Evolutionary conservation across 2,888 invertebrate genomes (phyloP).

Genomic region (Urechis unicinctus): DNA sequence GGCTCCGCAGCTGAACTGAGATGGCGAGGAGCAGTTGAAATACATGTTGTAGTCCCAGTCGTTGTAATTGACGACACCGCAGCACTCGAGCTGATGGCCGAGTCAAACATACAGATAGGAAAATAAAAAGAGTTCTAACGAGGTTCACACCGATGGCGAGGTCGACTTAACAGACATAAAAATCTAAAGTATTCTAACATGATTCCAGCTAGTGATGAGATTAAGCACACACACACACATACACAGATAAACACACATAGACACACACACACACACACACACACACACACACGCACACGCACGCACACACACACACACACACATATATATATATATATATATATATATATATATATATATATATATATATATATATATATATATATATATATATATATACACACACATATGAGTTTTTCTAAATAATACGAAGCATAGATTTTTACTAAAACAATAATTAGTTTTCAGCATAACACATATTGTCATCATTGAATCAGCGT

Average conservation of each 20-base stretch:
- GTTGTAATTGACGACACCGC: slow-evolving; percentile 24
- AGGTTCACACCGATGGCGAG: neutral
- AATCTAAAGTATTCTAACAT: neutral
- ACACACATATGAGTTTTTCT: neutral
- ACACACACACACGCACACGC: slow-evolving; percentile 32
- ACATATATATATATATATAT: slow-evolving; percentile 3
- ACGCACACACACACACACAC: slow-evolving; percentile 4
- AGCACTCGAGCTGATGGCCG: slow-evolving; percentile 23
- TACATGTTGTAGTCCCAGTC: slow-evolving; percentile 28
- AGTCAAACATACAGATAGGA: neutral
- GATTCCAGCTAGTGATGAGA: neutral
- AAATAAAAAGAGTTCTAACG: neutral
- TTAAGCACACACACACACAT: too few species aligned
- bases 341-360: slow-evolving; percentile 5
- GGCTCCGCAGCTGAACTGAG: slow-evolving; percentile 22
- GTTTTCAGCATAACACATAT: too few species aligned
- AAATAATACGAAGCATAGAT: too few species aligned
- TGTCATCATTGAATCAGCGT: too few species aligned
- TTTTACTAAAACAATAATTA: too few species aligned
- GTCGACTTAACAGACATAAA: neutral
- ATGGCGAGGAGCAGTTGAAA: slow-evolving; percentile 25
- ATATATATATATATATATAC: slow-evolving; percentile 1
- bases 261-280: slow-evolving; percentile 50
- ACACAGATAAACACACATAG: too few species aligned
- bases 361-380: slow-evolving; percentile 1